Percentiles rank a stretch among this genome's conserved stretches.
Evolutionary conservation across 2,888 invertebrate genomes (phyloP).

Genomic region (Kryphioiulus occultus): DNA sequence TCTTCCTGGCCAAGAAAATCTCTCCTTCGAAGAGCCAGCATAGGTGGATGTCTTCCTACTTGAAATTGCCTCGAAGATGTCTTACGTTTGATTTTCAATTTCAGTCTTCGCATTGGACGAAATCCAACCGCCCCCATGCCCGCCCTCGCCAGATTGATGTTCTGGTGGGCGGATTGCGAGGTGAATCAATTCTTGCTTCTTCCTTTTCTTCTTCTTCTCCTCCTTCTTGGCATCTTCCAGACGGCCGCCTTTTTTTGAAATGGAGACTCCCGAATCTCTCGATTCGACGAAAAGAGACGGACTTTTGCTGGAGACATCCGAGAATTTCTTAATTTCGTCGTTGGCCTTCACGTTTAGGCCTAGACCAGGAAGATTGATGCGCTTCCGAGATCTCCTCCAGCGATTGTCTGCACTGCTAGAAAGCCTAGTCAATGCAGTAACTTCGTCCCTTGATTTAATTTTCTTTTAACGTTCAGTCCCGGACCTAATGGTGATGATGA

Average conservation of each 20-base stretch:
- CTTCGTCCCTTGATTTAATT: slow-evolving; percentile 36
- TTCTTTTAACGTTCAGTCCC: slow-evolving; percentile 10
- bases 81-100: slow-evolving; percentile 47
- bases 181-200: slow-evolving; percentile 3
- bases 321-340: slow-evolving; percentile 39
- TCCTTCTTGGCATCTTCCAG: slow-evolving; percentile 12
- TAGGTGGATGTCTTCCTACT: slow-evolving; percentile 11
- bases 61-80: slow-evolving; percentile 32
- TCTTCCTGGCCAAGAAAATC: background rate
- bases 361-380: slow-evolving; percentile 4
- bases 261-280: slow-evolving; percentile 25
- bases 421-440: slow-evolving; percentile 27
- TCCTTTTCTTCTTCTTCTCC: background rate
- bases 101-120: slow-evolving; percentile 1
- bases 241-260: background rate
- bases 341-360: slow-evolving; percentile 22
- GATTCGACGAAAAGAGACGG: background rate
- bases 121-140: background rate
- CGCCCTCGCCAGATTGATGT: slow-evolving; percentile 43
- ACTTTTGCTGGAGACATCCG: background rate
- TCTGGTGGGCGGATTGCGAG: background rate
- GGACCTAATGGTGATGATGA: slow-evolving; percentile 10
- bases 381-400: background rate
- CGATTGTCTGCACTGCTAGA: slow-evolving; percentile 6
- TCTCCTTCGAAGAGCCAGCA: background rate